phyloP scores from a whole-genome alignment of 2,888 invertebrate genomes.

The Fragum whitleyi region DNA sequence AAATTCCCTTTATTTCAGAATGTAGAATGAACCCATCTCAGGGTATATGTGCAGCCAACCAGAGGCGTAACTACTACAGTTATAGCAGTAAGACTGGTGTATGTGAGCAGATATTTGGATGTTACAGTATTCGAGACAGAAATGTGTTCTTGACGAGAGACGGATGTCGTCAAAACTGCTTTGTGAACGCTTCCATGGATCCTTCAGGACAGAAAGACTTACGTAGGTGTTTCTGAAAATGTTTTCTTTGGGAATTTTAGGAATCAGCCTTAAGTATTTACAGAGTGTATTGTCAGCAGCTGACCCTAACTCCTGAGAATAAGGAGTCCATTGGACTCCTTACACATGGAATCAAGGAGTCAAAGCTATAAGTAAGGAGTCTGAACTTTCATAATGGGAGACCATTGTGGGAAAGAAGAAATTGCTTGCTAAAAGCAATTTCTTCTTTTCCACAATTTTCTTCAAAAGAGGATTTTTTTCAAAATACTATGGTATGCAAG shows the following conservation, averaged over 20 bases:
- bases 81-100: slow-evolving; percentile 52
- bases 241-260: not conserved
- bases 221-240: slow-evolving; percentile 36
- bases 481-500: too few species aligned
- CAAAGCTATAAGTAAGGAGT: too few species aligned
- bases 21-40: slow-evolving; percentile 53
- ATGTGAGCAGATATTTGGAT: slow-evolving; percentile 45
- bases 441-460: too few species aligned
- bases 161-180: slow-evolving; percentile 38
- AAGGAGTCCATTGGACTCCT: too few species aligned
- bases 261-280: too few species aligned
- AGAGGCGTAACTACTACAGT: slow-evolving; percentile 42
- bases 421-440: too few species aligned
- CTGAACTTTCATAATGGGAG: too few species aligned
- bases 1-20: slow-evolving; percentile 37
- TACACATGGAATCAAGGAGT: too few species aligned
- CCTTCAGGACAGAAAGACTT: slow-evolving; percentile 44
- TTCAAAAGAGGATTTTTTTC: too few species aligned
- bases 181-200: slow-evolving; percentile 22
- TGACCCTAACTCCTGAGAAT: too few species aligned
- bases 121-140: slow-evolving; percentile 40
- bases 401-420: too few species aligned
- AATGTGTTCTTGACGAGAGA: slow-evolving; percentile 41
- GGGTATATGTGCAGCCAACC: slow-evolving; percentile 35
- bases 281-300: too few species aligned